phyloP scores from a whole-genome alignment of 2,797 vertebrate species.

The Octomys mimax region DNA sequence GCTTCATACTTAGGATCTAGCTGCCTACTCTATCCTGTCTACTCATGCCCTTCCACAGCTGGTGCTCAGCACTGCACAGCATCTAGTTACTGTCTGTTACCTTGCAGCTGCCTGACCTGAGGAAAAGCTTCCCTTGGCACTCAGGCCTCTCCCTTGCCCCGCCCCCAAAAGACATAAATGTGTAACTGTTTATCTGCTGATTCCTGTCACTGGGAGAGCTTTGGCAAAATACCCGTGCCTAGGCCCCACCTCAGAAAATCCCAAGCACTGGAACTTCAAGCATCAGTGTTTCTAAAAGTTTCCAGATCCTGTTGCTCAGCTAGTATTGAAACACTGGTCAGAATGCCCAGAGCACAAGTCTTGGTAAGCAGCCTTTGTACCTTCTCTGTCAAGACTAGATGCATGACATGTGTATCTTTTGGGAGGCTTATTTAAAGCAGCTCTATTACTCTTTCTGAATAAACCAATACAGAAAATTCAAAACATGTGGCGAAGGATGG shows the following conservation, averaged over 20 bases:
- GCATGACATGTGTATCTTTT: neutral
- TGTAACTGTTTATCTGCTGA: neutral
- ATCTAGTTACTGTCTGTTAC: neutral
- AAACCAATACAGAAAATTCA: slow-evolving; percentile 23
- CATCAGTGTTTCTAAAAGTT: slow-evolving; percentile 26
- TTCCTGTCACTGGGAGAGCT: slow-evolving; percentile 32
- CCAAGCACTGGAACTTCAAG: neutral
- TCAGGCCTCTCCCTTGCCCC: neutral
- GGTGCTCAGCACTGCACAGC: neutral
- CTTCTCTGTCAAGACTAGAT: slow-evolving; percentile 30
- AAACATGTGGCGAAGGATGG: neutral
- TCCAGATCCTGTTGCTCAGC: neutral
- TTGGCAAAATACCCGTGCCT: neutral
- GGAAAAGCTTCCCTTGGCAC: neutral
- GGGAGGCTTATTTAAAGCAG: neutral
- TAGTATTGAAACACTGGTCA: neutral
- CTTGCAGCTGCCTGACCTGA: neutral
- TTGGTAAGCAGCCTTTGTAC: neutral
- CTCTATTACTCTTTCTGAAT: slow-evolving; percentile 55
- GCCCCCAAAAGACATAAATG: neutral
- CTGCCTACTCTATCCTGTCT: neutral
- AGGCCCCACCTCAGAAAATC: neutral
- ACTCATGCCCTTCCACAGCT: neutral
- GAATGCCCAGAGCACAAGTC: neutral
- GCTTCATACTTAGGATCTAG: neutral